Conservation (phyloP, 1,140 invertebrate genomes). For the Mycetomoellerius zeteki region DNA sequence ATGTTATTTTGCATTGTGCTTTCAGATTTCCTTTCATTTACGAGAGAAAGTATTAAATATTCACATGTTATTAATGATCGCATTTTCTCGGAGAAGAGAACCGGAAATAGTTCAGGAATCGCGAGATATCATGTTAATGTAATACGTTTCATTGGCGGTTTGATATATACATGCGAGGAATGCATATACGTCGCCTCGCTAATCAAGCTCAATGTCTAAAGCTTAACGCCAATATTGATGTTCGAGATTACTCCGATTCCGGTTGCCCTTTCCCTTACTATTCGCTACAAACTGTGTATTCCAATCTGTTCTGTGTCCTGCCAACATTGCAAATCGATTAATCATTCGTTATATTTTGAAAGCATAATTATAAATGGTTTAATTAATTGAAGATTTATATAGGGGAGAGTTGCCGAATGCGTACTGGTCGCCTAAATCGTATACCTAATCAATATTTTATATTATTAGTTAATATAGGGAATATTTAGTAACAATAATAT, state of each 20-base stretch:
- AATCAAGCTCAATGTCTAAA: conserved; percentile 74
- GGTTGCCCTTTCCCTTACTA: conserved; percentile 43
- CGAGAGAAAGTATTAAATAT: not conserved
- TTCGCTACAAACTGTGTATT: conserved; percentile 29
- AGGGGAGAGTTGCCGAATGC: too few relatives aligned
- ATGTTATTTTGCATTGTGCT: not conserved
- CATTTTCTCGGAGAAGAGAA: not conserved
- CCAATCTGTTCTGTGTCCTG: conserved; percentile 12
- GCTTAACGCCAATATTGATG: conserved; percentile 76
- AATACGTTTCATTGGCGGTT: conserved; percentile 51
- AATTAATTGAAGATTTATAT: conserved; percentile 1
- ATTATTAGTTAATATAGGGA: too few relatives aligned
- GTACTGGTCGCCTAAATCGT: too few relatives aligned
- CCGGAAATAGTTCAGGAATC: conserved; percentile 25
- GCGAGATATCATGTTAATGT: conserved; percentile 44
- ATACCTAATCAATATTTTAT: too few relatives aligned
- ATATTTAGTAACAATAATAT: too few relatives aligned
- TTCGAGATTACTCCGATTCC: conserved; percentile 71
- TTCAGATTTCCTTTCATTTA: not conserved
- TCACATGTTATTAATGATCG: not conserved
- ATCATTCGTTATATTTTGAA: conserved; percentile 9
- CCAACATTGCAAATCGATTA: conserved; percentile 11
- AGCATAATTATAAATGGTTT: not conserved
- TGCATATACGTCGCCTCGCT: conserved; percentile 52
- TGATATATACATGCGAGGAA: conserved; percentile 45